Conservation (phyloP, 2,113 vertebrate species). For the Sylvicapra grimmia region DNA sequence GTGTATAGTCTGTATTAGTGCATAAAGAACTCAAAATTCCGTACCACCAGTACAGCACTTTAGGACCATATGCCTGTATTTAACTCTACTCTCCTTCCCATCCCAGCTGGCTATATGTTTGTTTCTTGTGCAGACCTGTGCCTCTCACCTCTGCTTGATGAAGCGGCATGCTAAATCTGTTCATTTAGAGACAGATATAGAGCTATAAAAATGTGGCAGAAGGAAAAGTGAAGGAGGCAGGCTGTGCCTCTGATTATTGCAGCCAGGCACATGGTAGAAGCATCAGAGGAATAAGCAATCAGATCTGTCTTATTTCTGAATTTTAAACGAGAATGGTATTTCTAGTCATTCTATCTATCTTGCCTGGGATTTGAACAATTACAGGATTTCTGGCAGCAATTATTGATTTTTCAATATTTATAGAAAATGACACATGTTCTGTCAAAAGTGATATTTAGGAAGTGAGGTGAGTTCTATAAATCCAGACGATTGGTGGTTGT, state of each 20-base stretch:
- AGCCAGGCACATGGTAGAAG: background rate
- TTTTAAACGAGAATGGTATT: slow-evolving; percentile 48
- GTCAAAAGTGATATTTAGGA: slow-evolving; percentile 63
- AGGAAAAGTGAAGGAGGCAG: background rate
- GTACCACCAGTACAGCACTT: background rate
- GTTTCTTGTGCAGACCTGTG: background rate
- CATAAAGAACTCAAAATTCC: background rate
- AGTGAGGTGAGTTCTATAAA: slow-evolving; percentile 52
- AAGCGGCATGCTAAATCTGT: background rate
- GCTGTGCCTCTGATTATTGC: background rate
- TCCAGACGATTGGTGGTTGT: background rate
- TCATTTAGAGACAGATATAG: background rate
- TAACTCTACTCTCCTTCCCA: background rate
- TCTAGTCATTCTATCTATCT: slow-evolving; percentile 51
- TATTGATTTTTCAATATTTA: slow-evolving; percentile 70
- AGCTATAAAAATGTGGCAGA: background rate
- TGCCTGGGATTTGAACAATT: slow-evolving; percentile 55
- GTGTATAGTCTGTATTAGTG: background rate
- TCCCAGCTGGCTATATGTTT: background rate
- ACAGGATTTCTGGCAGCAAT: slow-evolving; percentile 45
- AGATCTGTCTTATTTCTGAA: slow-evolving; percentile 38
- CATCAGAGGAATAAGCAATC: slow-evolving; percentile 38
- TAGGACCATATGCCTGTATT: background rate
- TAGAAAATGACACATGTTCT: slow-evolving; percentile 67
- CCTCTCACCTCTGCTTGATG: background rate